Percentiles rank a stretch among this genome's conserved stretches.
phyloP scores from a whole-genome alignment of 2,797 vertebrate species.

The Melanogrammus aeglefinus region DNA sequence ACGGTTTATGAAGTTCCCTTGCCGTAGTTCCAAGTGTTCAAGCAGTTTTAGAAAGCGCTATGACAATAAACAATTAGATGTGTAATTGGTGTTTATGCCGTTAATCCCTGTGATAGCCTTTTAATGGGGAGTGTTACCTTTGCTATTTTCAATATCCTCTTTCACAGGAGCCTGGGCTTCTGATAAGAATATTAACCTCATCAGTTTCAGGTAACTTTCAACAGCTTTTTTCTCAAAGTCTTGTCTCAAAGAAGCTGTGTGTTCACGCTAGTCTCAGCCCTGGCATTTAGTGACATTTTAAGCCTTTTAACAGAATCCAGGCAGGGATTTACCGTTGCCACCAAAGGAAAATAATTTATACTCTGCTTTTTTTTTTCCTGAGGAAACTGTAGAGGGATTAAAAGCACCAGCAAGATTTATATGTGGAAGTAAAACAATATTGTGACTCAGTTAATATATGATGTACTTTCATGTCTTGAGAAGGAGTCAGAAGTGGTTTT shows the following conservation, averaged over 20 bases:
- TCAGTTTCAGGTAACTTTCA: slow-evolving; percentile 80
- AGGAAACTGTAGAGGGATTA: slow-evolving; percentile 78
- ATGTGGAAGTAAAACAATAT: slow-evolving; percentile 76
- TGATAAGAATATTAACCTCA: slow-evolving; percentile 82
- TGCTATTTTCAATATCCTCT: slow-evolving; percentile 75
- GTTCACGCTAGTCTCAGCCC: slow-evolving; percentile 77
- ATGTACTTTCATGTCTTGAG: slow-evolving; percentile 60
- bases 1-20: slow-evolving; percentile 22
- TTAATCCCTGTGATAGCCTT: slow-evolving; percentile 71
- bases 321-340: slow-evolving; percentile 78
- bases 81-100: slow-evolving; percentile 72
- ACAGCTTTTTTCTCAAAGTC: slow-evolving; percentile 77
- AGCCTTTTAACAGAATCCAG: slow-evolving; percentile 84
- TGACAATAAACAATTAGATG: slow-evolving; percentile 74
- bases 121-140: slow-evolving; percentile 72
- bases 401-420: slow-evolving; percentile 72
- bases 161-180: slow-evolving; percentile 60
- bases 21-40: slow-evolving; percentile 26
- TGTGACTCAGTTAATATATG: slow-evolving; percentile 73
- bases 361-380: slow-evolving; percentile 70
- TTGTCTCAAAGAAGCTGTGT: slow-evolving; percentile 68
- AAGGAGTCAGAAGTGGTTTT: slow-evolving; percentile 59
- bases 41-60: slow-evolving; percentile 50
- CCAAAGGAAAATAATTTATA: slow-evolving; percentile 81
- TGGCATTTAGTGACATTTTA: slow-evolving; percentile 86